Percentiles rank a stretch among this genome's conserved stretches.
Conservation (phyloP, 2,113 vertebrate species). For the Prunella himalayana region DNA sequence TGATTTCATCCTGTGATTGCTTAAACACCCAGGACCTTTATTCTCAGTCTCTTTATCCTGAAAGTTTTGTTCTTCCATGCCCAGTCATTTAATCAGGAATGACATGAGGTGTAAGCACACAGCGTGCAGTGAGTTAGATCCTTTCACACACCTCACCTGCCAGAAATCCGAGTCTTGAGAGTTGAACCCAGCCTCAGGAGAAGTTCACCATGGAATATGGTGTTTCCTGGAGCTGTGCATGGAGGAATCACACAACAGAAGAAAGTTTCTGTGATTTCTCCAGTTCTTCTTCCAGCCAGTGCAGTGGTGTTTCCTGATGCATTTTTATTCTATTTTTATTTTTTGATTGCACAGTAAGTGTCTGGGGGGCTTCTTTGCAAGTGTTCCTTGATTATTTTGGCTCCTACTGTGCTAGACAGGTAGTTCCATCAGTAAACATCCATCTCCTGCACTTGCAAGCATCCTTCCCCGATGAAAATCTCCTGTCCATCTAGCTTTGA, state of each 20-base stretch:
- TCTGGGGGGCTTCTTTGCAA: neutral
- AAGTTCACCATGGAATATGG: neutral
- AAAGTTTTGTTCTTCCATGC: neutral
- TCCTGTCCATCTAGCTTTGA: neutral
- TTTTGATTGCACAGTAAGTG: neutral
- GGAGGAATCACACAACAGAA: neutral
- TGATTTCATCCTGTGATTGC: neutral
- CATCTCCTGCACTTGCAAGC: neutral
- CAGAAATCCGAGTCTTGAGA: neutral
- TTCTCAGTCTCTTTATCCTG: neutral
- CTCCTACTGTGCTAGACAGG: neutral
- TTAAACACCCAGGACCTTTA: neutral
- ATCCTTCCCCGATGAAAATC: neutral
- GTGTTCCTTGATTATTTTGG: neutral
- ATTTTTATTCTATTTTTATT: no score
- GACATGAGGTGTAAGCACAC: neutral
- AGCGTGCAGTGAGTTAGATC: neutral
- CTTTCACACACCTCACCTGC: neutral
- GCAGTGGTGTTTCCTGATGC: neutral
- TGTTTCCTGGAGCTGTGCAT: fast-evolving
- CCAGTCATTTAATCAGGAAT: neutral
- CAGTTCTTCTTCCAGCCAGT: neutral
- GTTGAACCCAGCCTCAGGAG: neutral
- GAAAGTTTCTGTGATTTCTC: neutral
- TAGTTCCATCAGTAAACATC: neutral